Evolutionary conservation across 2,113 vertebrate genomes (phyloP).

Genomic region (Heterotis niloticus): DNA sequence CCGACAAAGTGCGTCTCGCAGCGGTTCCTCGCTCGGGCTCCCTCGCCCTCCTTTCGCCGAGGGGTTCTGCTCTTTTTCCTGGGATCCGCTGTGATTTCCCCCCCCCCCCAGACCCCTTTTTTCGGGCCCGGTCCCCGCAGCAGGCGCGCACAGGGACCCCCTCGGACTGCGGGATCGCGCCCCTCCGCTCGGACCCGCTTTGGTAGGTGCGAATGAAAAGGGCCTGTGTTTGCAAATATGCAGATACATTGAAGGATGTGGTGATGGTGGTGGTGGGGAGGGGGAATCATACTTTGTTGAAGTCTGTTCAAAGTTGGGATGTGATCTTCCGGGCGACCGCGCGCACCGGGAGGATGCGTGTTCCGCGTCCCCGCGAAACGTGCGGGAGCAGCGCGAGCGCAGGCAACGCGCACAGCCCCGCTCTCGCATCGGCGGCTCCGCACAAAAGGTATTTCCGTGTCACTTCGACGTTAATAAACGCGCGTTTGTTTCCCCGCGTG

Average conservation of each 20-base stretch:
- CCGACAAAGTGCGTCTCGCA: conserved; percentile 49
- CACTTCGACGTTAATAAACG: conserved; percentile 42
- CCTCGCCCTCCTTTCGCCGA: conserved; percentile 27
- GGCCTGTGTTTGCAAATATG: conserved; percentile 41
- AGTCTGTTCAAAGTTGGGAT: conserved; percentile 50
- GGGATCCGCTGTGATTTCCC: conserved; percentile 40
- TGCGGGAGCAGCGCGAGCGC: conserved; percentile 46
- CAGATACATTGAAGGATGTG: conserved; percentile 37
- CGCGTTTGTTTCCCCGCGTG: conserved; percentile 21
- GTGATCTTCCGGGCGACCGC: conserved; percentile 43
- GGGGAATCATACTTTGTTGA: conserved; percentile 45
- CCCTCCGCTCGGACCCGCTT: conserved; percentile 63
- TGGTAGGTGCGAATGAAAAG: conserved; percentile 48
- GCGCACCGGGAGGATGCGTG: conserved; percentile 39
- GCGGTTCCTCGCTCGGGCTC: conserved; percentile 56
- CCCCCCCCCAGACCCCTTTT: conserved; percentile 43
- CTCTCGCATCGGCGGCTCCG: conserved; percentile 66
- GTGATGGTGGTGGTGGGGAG: conserved; percentile 17
- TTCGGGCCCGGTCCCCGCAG: conserved; percentile 46
- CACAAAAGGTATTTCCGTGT: conserved; percentile 65
- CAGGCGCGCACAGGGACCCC: conserved; percentile 57
- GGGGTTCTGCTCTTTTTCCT: conserved; percentile 26
- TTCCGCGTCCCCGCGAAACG: conserved; percentile 37
- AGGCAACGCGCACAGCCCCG: conserved; percentile 50
- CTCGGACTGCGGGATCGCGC: conserved; percentile 61